phyloP scores from a whole-genome alignment of 2,888 invertebrate species.

The Augochlorella aurata region DNA sequence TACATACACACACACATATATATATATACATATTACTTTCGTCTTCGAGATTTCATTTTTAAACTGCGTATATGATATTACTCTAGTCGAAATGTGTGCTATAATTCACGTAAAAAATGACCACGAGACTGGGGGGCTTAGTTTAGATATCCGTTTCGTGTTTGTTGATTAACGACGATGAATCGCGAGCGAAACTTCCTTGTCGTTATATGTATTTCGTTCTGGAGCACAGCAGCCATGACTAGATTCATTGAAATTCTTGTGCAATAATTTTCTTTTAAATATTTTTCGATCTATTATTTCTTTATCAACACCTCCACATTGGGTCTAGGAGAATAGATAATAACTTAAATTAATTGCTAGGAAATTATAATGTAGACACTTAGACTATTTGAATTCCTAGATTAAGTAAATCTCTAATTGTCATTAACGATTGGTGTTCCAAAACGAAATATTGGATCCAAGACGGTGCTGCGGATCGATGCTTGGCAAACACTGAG shows the following conservation, averaged over 20 bases:
- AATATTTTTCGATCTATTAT: too few species aligned
- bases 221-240: neutral
- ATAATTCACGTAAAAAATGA: constrained; percentile 48
- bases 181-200: constrained; percentile 45
- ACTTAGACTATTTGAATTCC: too few species aligned
- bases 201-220: constrained; percentile 42
- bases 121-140: constrained; percentile 40
- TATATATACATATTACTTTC: constrained; percentile 57
- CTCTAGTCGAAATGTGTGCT: constrained; percentile 66
- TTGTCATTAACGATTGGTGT: neutral
- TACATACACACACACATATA: neutral
- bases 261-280: too few species aligned
- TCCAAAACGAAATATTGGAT: constrained; percentile 33
- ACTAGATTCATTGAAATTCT: neutral
- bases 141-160: constrained; percentile 45
- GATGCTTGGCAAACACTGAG: constrained; percentile 35
- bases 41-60: constrained; percentile 51
- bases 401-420: too few species aligned
- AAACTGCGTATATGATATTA: constrained; percentile 57
- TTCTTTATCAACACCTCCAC: neutral
- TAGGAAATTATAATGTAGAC: neutral
- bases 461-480: constrained; percentile 25
- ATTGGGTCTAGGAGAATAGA: neutral
- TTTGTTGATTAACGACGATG: constrained; percentile 51
- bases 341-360: neutral